Conservation (phyloP, 2,888 invertebrate genomes). For the Diaphora mendica region DNA sequence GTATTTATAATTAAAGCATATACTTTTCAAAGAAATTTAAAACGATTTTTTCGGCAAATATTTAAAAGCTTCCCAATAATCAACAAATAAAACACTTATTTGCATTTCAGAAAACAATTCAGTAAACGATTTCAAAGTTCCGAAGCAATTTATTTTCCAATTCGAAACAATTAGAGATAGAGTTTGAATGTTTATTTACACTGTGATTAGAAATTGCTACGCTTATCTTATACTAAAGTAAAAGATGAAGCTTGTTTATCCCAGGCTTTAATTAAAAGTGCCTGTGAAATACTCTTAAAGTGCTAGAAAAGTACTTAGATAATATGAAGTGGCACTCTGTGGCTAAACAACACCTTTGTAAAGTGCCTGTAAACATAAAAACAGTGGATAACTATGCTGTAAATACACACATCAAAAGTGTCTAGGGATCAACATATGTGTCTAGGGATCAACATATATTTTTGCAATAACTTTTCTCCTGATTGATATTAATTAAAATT, state of each 20-base stretch:
- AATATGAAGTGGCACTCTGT: conserved; percentile 19
- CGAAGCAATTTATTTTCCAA: not conserved
- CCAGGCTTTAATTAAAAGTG: conserved; percentile 34
- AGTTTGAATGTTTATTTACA: not conserved
- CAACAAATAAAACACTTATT: not conserved
- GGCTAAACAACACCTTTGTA: conserved; percentile 43
- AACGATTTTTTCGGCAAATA: not conserved
- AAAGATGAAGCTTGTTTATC: not conserved
- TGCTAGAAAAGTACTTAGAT: conserved; percentile 25
- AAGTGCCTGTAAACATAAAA: conserved; percentile 25
- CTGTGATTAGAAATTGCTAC: not conserved
- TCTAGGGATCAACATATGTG: no score
- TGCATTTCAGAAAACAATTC: not conserved
- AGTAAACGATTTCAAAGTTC: not conserved
- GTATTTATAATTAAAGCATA: not conserved
- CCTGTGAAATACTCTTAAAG: conserved; percentile 15
- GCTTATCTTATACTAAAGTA: not conserved
- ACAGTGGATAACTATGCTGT: conserved; percentile 12
- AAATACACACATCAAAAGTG: no score
- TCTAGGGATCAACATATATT: no score
- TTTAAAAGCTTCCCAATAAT: not conserved
- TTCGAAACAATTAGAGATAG: not conserved
- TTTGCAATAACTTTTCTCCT: no score
- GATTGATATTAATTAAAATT: no score
- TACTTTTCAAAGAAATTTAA: not conserved